Conservation (phyloP, 2,113 vertebrate species). For the Malurus melanocephalus region DNA sequence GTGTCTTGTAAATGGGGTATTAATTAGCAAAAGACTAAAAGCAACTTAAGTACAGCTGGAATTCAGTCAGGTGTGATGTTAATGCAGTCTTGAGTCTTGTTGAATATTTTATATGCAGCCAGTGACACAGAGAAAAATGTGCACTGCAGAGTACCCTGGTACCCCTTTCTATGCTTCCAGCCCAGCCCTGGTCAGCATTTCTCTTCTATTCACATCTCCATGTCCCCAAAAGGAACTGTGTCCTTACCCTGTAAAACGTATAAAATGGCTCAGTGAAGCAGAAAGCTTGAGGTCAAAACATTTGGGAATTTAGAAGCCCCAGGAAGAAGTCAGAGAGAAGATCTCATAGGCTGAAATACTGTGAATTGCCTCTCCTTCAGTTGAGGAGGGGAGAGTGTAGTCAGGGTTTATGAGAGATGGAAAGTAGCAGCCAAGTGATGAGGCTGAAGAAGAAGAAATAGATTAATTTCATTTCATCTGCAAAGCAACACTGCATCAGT, state of each 20-base stretch:
- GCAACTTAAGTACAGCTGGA: not conserved
- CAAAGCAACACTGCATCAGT: not conserved
- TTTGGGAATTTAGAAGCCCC: not conserved
- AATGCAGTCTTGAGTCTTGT: slow-evolving; percentile 3
- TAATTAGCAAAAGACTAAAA: not conserved
- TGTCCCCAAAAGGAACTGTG: not conserved
- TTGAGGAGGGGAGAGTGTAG: not conserved
- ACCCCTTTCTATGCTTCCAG: not conserved
- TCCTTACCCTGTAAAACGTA: not conserved
- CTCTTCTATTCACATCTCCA: not conserved
- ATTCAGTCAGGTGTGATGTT: slow-evolving; percentile 37
- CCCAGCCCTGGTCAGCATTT: not conserved
- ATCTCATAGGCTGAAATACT: not conserved
- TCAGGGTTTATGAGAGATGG: not conserved
- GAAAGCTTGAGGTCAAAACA: not conserved
- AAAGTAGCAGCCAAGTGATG: not conserved
- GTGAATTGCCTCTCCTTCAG: not conserved
- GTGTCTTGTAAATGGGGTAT: not conserved
- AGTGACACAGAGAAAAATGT: not conserved
- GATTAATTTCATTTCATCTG: not conserved
- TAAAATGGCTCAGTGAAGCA: not conserved
- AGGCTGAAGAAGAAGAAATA: not conserved
- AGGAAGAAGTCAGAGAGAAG: not conserved
- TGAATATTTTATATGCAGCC: slow-evolving; percentile 39
- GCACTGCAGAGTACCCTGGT: not conserved